Evolutionary conservation across 2,888 invertebrate species (phyloP).

Genomic region (Iselma pallidipennis): DNA sequence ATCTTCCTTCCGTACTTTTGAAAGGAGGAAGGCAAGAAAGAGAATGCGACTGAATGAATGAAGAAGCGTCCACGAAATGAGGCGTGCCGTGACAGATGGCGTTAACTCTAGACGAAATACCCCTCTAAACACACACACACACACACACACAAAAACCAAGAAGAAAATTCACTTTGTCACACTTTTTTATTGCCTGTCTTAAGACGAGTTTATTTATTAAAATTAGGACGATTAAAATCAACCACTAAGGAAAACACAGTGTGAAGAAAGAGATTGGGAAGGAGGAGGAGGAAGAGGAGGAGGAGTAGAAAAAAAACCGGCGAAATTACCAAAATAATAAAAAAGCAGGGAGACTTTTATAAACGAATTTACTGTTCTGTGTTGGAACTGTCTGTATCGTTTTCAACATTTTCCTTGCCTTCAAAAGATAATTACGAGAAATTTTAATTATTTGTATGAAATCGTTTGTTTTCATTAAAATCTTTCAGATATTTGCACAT

Average conservation of each 20-base stretch:
- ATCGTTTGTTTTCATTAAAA: slow-evolving; percentile 21
- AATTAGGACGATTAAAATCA: slow-evolving; percentile 29
- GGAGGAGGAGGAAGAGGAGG: background rate
- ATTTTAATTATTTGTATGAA: slow-evolving; percentile 8
- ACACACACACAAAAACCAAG: background rate
- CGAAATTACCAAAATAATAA: background rate
- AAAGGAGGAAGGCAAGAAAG: slow-evolving; percentile 28
- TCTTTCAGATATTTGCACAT: slow-evolving; percentile 8
- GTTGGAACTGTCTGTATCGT: background rate
- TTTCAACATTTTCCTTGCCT: background rate
- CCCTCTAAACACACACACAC: slow-evolving; percentile 15
- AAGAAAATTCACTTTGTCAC: slow-evolving; percentile 47
- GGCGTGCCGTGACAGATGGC: slow-evolving; percentile 51
- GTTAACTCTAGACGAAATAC: slow-evolving; percentile 41
- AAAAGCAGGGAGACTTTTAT: background rate
- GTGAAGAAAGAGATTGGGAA: background rate
- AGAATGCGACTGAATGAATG: slow-evolving; percentile 44
- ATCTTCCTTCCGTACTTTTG: slow-evolving; percentile 37
- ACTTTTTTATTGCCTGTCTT: slow-evolving; percentile 46
- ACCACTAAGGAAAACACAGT: background rate
- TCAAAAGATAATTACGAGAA: slow-evolving; percentile 13
- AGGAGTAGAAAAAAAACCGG: background rate
- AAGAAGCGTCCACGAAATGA: slow-evolving; percentile 50
- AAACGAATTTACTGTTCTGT: background rate
- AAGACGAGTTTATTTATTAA: slow-evolving; percentile 42